phyloP scores from a whole-genome alignment of 2,113 vertebrate genomes.

The Ia io region DNA sequence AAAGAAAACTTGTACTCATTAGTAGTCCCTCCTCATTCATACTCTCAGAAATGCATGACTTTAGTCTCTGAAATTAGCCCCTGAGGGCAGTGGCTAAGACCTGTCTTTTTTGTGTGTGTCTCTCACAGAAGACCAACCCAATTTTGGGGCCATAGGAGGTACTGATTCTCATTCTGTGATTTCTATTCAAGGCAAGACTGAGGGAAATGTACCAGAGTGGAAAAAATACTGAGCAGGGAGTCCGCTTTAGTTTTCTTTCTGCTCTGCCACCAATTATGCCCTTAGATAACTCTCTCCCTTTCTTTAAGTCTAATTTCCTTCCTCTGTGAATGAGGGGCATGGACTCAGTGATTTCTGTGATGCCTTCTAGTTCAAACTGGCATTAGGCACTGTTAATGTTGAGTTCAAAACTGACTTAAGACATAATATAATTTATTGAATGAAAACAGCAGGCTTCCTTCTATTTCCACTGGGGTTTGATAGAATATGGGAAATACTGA shows the following conservation, averaged over 20 bases:
- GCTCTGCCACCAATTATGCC: neutral
- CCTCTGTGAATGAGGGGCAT: neutral
- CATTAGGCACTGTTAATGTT: neutral
- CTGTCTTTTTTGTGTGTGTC: neutral
- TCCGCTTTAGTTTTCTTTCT: neutral
- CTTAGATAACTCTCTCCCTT: neutral
- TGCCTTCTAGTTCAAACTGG: neutral
- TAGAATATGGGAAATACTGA: neutral
- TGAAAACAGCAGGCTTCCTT: neutral
- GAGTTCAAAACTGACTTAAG: neutral
- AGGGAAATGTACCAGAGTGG: neutral
- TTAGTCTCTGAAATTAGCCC: neutral
- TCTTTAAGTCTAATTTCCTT: slow-evolving; percentile 2
- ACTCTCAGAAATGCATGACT: neutral
- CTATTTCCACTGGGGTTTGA: neutral
- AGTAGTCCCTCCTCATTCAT: neutral
- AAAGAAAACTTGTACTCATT: neutral
- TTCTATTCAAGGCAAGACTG: neutral
- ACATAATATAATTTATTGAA: neutral
- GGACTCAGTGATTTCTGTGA: neutral
- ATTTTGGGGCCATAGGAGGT: neutral
- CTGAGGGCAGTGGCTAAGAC: neutral
- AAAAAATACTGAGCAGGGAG: neutral
- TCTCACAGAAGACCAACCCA: neutral
- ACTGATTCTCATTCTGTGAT: neutral